These are phyloP conservation scores for Phodopus roborovskii DNA, from an alignment of 2,113 vertebrate species.

Conservation along the genomic window DNA sequence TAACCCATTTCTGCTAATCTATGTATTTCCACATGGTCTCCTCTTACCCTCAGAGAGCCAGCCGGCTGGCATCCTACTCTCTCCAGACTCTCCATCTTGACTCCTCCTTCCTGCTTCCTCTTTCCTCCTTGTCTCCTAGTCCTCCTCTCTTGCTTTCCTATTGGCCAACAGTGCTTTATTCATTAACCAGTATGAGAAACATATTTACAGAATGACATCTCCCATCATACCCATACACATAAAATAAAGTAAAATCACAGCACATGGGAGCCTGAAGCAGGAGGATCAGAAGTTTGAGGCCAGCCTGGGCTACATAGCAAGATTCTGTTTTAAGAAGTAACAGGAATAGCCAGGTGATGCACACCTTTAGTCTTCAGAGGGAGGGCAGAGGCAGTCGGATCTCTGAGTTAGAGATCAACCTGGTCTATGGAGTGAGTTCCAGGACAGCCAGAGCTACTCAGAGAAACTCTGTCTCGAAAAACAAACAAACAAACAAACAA, in stretches of 20 bases:
- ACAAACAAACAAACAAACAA: background rate
- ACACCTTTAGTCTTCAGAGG: background rate
- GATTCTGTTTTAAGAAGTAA: background rate
- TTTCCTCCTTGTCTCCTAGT: no score
- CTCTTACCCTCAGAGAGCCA: no score
- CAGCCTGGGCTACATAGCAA: background rate
- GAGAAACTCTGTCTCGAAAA: background rate
- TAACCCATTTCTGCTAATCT: no score
- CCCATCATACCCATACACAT: no score
- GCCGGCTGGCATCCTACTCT: no score
- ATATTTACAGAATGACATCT: no score
- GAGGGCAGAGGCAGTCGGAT: background rate
- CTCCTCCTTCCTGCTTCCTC: no score
- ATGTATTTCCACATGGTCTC: no score
- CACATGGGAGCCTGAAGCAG: background rate
- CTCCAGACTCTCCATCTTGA: no score
- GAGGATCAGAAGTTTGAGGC: background rate
- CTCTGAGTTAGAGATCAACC: background rate
- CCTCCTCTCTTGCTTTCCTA: no score
- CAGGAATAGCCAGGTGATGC: background rate
- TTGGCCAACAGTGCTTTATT: no score
- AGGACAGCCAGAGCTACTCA: background rate
- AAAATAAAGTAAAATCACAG: background rate
- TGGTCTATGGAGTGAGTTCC: background rate
- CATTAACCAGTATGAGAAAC: no score